Evolutionary conservation across 2,113 vertebrate genomes (phyloP), one percentile per base, ranked within the genome.

Genomic region (Trogon melanurus): DNA sequence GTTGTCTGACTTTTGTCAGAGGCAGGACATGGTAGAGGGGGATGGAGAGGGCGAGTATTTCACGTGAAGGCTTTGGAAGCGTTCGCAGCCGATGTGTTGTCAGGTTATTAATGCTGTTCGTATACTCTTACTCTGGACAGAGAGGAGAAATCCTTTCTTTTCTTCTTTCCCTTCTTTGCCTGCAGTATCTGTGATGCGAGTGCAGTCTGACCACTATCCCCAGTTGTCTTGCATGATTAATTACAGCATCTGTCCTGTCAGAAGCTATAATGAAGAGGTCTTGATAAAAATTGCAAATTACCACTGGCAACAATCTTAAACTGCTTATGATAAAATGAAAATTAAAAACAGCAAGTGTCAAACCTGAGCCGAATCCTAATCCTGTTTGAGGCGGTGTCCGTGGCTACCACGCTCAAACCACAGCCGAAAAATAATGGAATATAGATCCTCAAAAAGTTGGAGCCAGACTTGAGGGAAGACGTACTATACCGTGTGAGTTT

Each of bases 311-410:
- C 98, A 98, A 98, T 98, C 98, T 99, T 99, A 98, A 99, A 99
- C 99, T 98, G 98, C 98, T 99, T 99, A 99, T 99, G 99, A 99
- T 99, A 99, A 99, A 99, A 99, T 98, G 98, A 99, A 99, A 99
- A 99, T 99, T 99, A 99, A 99, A 99, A 99, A 97, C 99, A 98
- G 98, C 98, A 98, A 99, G 98, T 98, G 98, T 98, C 96, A 97
- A 89, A 97, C 98, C 98, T 99, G 99, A 99, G 98, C 97, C 97
- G 99, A 99, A 99, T 99, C 98, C 98, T 98, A 99, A 99, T 98
- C 97, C 95, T 95, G 95, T 96, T 97, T 84, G 91, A 96, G 94
- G 65, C 76, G 19, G 97, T 97, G 97, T 98, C 98, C 97, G 96
- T 97, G 96, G 97, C 97, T 98, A 97, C 98, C 96, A 94, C 79